Evolutionary conservation across 2,797 vertebrate species (phyloP).

Genomic region (Thamnophis elegans): DNA sequence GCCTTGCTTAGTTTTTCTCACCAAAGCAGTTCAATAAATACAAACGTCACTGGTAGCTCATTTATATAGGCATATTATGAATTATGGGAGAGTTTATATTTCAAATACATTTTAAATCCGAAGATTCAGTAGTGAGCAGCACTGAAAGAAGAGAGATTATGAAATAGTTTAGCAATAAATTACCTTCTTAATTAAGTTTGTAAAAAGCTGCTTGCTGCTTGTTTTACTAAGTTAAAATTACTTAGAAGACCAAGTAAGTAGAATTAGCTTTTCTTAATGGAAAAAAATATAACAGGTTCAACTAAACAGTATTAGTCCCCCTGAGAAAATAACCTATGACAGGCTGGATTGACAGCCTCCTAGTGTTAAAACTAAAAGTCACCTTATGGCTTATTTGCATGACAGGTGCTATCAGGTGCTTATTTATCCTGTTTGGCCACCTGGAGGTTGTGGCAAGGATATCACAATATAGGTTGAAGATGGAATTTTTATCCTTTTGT

Average conservation of each 20-base stretch:
- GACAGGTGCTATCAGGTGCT: background rate
- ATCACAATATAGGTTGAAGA: background rate
- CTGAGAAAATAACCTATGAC: background rate
- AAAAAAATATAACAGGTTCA: background rate
- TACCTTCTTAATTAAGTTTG: background rate
- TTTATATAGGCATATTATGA: background rate
- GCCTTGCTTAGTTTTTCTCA: background rate
- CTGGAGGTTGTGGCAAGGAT: background rate
- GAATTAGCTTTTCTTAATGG: background rate
- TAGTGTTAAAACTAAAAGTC: background rate
- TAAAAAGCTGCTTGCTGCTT: background rate
- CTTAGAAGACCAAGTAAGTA: background rate
- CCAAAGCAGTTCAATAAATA: background rate
- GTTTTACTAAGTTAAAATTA: background rate
- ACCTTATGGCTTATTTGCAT: background rate
- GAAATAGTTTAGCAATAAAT: background rate
- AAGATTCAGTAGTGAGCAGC: background rate
- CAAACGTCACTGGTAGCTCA: background rate
- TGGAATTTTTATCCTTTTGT: background rate
- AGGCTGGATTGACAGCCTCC: background rate
- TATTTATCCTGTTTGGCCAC: background rate
- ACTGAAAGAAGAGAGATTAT: background rate
- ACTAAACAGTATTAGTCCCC: background rate
- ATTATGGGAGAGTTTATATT: background rate
- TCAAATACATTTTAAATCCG: background rate